Conservation (phyloP, 2,797 vertebrate species). For the Chiroxiphia lanceolata region DNA sequence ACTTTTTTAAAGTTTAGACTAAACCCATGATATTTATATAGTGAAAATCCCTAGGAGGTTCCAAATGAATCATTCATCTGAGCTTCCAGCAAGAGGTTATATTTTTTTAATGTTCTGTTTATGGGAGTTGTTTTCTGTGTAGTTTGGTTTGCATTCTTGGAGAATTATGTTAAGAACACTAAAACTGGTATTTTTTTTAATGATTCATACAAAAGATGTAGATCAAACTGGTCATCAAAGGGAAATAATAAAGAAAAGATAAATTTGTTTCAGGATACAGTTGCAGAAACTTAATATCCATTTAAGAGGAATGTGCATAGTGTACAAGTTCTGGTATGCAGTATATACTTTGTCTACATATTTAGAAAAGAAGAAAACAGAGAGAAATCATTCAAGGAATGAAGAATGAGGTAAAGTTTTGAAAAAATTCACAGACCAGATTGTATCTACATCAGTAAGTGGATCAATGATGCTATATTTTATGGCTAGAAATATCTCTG, state of each 20-base stretch:
- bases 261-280: background rate
- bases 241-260: background rate
- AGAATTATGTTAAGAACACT: background rate
- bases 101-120: background rate
- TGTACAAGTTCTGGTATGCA: background rate
- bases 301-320: background rate
- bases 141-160: slow-evolving; percentile 2
- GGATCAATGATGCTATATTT: background rate
- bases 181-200: background rate
- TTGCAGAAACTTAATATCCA: background rate
- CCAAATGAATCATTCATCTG: background rate
- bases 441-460: background rate
- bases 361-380: background rate
- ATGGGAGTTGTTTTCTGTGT: background rate
- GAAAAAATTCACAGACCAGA: background rate
- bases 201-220: background rate
- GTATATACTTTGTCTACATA: background rate
- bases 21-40: background rate
- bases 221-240: background rate
- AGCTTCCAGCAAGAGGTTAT: background rate
- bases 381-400: background rate
- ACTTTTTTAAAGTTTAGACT: background rate
- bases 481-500: background rate
- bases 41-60: background rate
- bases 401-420: background rate